Evolutionary conservation across 2,888 invertebrate species (phyloP), one percentile per base, ranked within the genome.

Genomic region (Lepidocyrtinus sp.): DNA sequence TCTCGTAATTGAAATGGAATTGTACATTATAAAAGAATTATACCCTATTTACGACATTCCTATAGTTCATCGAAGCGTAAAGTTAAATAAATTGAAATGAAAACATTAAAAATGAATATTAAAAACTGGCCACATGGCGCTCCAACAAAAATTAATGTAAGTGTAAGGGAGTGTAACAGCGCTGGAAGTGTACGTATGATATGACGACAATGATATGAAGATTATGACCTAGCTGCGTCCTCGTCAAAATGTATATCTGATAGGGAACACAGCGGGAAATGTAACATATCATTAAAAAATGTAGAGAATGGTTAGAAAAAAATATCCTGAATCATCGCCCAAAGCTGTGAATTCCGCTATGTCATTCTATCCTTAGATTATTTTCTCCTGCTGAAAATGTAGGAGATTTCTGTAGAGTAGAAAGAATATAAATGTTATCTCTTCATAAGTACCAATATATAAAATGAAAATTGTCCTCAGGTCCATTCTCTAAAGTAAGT

Each of bases 221-320:
- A 36, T 36, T 36, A 69, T 69, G 7, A 46, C 26, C 15, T 26
- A 27, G 26, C 24, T 68, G 19, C 19, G 12, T 46, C 5, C 36
- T 36, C 36, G 5, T 25, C 45, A 61, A 50, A 59, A 55, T 70
- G 64, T 22, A 27, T 46, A 76, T 76, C 63, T 69, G 70, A 70
- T 76, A 70, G 24, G 27, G 69, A 55, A 62, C 69, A 27, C 75
- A 70, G 75, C 70, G 70, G 75, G 70, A 70, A 62, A 70, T 50
- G 62, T 50, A 63, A 63, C 69, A 62, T 75, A 62, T 75, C 69
- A 75, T 75, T 75, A 75, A 62, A 36, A 36, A 36, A 36, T 36
- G 36, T 36, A 7, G 5, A 36, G 36, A 36, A 36, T 36, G 36
- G 36, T 5, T 7, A 7, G 12, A 63, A 1, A 21, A 70, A 55